phyloP scores from a whole-genome alignment of 2,113 vertebrate species.

The Chionis minor region DNA sequence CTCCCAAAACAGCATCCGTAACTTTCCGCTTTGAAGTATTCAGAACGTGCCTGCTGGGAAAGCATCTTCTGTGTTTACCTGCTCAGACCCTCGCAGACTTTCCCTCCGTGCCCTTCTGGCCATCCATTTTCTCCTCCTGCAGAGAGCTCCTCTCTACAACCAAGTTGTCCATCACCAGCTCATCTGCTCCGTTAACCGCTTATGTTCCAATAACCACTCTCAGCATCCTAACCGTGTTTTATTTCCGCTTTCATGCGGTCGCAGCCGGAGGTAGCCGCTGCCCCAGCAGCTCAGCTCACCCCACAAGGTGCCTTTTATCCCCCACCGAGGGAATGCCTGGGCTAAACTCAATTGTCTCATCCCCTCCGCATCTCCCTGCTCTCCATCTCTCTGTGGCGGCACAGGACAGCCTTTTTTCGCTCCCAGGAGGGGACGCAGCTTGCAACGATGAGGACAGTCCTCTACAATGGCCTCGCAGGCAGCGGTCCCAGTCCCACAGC shows the following conservation, averaged over 20 bases:
- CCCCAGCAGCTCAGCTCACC: background rate
- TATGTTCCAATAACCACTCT: background rate
- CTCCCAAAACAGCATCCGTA: background rate
- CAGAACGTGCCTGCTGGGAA: background rate
- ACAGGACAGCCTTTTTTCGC: background rate
- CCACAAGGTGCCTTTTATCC: background rate
- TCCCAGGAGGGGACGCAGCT: background rate
- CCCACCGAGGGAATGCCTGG: fast-evolving
- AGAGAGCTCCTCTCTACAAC: background rate
- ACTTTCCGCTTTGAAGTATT: background rate
- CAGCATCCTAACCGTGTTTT: fast-evolving
- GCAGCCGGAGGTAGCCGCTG: background rate
- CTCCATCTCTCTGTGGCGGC: background rate
- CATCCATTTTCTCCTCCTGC: background rate
- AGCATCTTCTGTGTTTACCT: constrained; percentile 29
- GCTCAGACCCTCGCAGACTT: background rate
- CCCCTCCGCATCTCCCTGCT: background rate
- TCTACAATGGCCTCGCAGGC: background rate
- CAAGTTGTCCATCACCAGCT: background rate
- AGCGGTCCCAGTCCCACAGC: background rate
- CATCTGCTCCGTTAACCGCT: background rate
- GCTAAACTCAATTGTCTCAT: background rate
- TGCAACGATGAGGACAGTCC: background rate
- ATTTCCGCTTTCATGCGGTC: fast-evolving
- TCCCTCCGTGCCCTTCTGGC: fast-evolving